Conservation (phyloP, 2,113 vertebrate species). For the Cebidichthys violaceus region DNA sequence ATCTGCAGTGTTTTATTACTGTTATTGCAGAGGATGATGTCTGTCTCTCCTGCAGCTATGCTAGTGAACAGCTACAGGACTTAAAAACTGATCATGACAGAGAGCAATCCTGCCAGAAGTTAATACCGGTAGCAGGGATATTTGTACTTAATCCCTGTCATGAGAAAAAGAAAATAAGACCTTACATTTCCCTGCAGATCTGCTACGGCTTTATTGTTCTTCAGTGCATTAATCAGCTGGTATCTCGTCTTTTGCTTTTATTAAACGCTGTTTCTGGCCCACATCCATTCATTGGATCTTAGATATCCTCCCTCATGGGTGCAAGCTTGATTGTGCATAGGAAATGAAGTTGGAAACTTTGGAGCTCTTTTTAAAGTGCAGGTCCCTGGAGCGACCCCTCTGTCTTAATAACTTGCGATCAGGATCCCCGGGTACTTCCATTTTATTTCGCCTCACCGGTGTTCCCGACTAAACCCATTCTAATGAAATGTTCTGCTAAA, state of each 20-base stretch:
- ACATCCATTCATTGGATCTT: constrained; percentile 78
- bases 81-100: constrained; percentile 65
- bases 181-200: constrained; percentile 75
- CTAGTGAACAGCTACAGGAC: constrained; percentile 34
- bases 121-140: constrained; percentile 66
- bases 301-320: constrained; percentile 77
- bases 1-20: constrained; percentile 60
- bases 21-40: constrained; percentile 49
- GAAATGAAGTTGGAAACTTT: constrained; percentile 82
- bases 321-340: constrained; percentile 80
- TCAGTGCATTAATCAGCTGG: constrained; percentile 76
- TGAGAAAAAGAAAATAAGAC: constrained; percentile 67
- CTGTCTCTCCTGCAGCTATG: constrained; percentile 51
- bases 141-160: constrained; percentile 76
- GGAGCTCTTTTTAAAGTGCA: constrained; percentile 79
- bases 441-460: constrained; percentile 57
- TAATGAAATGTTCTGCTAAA: constrained; percentile 72
- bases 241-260: constrained; percentile 74
- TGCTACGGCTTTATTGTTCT: constrained; percentile 67
- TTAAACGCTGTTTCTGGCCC: constrained; percentile 79
- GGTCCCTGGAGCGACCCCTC: constrained; percentile 74
- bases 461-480: constrained; percentile 59
- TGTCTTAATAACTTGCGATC: constrained; percentile 78
- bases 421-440: constrained; percentile 53
- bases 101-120: constrained; percentile 59